A percentile compares a stretch with the other conserved stretches of the same genome.
Conservation (phyloP, 2,888 invertebrate genomes). For the Glyphotaelius pellucidus region DNA sequence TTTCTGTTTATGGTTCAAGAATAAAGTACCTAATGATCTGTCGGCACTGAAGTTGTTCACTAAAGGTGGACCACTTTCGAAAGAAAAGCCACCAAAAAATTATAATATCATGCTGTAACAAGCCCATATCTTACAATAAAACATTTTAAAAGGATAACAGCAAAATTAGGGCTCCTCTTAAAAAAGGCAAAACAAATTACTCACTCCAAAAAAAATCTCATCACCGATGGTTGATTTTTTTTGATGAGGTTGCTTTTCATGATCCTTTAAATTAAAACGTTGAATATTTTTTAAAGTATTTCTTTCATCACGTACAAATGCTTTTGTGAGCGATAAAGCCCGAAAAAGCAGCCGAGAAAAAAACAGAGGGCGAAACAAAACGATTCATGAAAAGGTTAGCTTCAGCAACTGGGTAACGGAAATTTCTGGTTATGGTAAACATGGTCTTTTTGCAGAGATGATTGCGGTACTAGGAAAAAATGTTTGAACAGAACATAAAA, state of each 20-base stretch:
- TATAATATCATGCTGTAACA: not conserved
- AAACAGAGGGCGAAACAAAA: not conserved
- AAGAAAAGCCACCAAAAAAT: not conserved
- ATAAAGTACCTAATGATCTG: not conserved
- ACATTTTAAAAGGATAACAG: not conserved
- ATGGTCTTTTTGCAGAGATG: not conserved
- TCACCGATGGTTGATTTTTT: not conserved
- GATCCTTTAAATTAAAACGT: not conserved
- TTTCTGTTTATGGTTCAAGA: not conserved
- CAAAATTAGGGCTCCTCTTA: not conserved
- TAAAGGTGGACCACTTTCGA: constrained; percentile 26
- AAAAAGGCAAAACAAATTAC: not conserved
- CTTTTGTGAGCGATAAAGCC: constrained; percentile 2
- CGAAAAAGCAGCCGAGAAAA: not conserved
- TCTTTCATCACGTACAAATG: constrained; percentile 40
- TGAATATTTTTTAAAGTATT: constrained; percentile 16
- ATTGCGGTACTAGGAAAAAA: not conserved
- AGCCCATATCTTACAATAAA: not conserved
- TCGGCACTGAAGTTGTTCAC: not conserved
- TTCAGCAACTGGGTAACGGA: not conserved
- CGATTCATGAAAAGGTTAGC: not conserved
- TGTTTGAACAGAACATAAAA: not conserved
- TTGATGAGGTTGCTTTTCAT: not conserved
- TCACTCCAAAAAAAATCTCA: no score
- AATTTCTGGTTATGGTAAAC: not conserved